Base-by-base conservation (phyloP, 2,797 vertebrate species). In the Dryobates pubescens region DNA sequence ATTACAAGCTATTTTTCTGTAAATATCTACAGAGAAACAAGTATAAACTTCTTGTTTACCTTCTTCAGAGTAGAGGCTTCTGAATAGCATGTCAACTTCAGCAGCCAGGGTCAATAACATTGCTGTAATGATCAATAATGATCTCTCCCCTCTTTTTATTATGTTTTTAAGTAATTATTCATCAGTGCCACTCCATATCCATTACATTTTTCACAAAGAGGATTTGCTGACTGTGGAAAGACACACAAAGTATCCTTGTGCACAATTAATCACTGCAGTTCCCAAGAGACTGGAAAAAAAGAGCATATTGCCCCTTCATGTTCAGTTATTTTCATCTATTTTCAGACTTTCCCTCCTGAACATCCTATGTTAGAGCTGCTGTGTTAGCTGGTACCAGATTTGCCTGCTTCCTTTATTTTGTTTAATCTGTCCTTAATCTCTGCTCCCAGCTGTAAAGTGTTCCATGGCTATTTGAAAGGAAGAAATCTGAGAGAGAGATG, bases 141-240 rank as follows among this genome's bases (percentile, higher is more conserved):
- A 13, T 49, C 12, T 75, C 65, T 73, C 3, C 1, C 7, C 45
- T 81, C 18, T 32, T 70, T 85, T 71, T 18, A 19, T 53, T 69
- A 8, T 49, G 14, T 30, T 53, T 17, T 17, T 30, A 56, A 27
- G 18, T 80, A 17, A 53, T 22, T 32, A 61, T 51, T 90, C 69
- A 90, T 14, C 23, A 54, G 14, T 0, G 0, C 38, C 71, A 82
- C 54, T 86, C 80, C 72, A 12, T 17, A 58, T 32, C 32, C 43
- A 43, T 63, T 69, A 81, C 3, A 63, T 87, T 93, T 94, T 82
- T 73, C 74, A 91, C 41, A 91, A 53, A 86, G 88, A 68, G 13
- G 14, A 2, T 84, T 91, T 91, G 70, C 85, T 84, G 77, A 90
- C 27, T 84, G 17, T 24, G 51, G 53, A 62, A 64, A 68, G 34